These are phyloP conservation scores for Coregonus suidteri DNA, from an alignment of 2,797 vertebrate genomes.

Conservation along the genomic window DNA sequence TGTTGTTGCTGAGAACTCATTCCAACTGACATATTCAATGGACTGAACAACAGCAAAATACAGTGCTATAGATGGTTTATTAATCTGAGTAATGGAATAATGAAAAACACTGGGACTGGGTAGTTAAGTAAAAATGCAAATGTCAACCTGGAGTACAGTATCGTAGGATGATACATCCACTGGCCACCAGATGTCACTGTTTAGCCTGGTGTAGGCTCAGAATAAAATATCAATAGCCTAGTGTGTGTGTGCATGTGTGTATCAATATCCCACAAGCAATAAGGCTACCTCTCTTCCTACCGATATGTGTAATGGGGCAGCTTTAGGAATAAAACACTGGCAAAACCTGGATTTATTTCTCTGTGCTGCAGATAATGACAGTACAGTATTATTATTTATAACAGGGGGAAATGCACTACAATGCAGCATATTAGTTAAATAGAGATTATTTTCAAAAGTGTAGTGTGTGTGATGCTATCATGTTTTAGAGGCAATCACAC, in stretches of 20 bases:
- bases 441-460: not conserved
- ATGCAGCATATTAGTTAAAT: not conserved
- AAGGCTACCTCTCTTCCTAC: too few species aligned
- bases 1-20: not conserved
- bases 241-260: too few species aligned
- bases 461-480: not conserved
- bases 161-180: slow-evolving; percentile 11
- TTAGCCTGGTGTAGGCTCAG: slow-evolving; percentile 1
- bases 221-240: not conserved
- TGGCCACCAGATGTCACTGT: slow-evolving; percentile 43
- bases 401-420: not conserved
- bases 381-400: too few species aligned
- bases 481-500: not conserved
- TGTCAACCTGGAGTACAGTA: not conserved
- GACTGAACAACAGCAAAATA: not conserved
- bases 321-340: too few species aligned
- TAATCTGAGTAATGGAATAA: not conserved
- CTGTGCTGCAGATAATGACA: too few species aligned
- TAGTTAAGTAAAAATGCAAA: too few species aligned
- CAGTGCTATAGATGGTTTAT: not conserved
- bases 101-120: too few species aligned
- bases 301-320: too few species aligned
- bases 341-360: too few species aligned
- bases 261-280: too few species aligned
- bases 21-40: not conserved